These are phyloP conservation scores for Irena cyanogastra DNA, from an alignment of 2,113 vertebrate genomes.

Conservation along the genomic window DNA sequence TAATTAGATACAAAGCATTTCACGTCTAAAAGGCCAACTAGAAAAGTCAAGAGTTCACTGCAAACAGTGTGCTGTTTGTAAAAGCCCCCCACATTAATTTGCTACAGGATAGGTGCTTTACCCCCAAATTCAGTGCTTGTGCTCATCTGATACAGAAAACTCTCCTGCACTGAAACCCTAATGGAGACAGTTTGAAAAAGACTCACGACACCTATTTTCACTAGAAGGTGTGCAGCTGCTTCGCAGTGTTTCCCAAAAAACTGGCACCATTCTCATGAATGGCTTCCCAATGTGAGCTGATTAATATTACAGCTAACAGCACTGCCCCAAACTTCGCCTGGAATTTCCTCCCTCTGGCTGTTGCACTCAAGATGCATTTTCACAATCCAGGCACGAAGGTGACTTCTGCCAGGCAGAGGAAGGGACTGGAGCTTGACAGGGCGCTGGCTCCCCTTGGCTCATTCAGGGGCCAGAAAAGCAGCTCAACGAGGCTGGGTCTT, in stretches of 20 bases:
- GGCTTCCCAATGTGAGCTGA: background rate
- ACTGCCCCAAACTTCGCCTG: background rate
- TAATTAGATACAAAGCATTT: background rate
- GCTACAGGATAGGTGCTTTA: background rate
- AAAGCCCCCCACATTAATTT: background rate
- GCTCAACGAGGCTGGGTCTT: rapidly evolving
- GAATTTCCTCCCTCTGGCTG: background rate
- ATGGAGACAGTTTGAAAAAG: background rate
- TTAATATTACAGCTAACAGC: background rate
- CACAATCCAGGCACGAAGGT: background rate
- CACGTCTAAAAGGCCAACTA: background rate
- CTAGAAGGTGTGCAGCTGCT: background rate
- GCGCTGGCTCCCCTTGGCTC: background rate
- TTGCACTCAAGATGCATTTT: background rate
- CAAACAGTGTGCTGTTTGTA: background rate
- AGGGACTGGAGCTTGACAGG: background rate
- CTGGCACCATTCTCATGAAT: background rate
- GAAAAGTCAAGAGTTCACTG: background rate
- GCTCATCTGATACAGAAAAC: background rate
- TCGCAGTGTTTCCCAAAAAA: background rate
- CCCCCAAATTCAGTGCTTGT: background rate
- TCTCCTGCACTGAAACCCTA: background rate
- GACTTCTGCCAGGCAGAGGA: background rate
- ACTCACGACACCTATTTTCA: rapidly evolving
- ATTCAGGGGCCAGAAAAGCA: background rate